Evolutionary conservation across 1,140 invertebrate species (phyloP).

Genomic region (Bombus sibiricus): DNA sequence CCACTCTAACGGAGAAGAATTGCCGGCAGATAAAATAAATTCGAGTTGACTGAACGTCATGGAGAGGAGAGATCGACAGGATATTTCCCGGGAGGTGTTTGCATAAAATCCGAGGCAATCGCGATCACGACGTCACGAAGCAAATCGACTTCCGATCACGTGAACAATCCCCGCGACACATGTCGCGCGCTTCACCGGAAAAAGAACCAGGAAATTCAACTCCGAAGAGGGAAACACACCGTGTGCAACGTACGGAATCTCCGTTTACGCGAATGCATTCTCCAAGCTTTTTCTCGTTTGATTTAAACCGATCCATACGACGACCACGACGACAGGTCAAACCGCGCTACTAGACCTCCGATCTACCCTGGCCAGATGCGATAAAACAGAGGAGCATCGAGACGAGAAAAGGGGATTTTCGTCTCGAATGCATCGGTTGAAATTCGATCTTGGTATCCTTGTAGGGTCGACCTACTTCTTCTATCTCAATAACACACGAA

Average conservation of each 20-base stretch:
- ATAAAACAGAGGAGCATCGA: neutral
- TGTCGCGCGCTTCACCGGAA: neutral
- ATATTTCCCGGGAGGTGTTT: constrained; percentile 6
- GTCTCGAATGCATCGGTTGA: constrained; percentile 9
- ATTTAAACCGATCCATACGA: neutral
- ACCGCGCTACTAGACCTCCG: neutral
- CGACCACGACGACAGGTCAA: constrained; percentile 22
- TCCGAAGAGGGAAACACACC: neutral
- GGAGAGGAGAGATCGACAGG: neutral
- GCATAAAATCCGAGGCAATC: neutral
- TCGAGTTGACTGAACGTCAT: neutral
- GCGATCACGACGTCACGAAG: neutral
- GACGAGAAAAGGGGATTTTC: neutral
- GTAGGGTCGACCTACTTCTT: constrained; percentile 38
- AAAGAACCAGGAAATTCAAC: neutral
- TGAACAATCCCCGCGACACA: constrained; percentile 17
- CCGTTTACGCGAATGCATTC: neutral
- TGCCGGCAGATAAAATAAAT: neutral
- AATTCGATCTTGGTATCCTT: constrained; percentile 6
- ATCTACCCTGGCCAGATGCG: neutral
- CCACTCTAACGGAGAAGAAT: neutral
- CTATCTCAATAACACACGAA: neutral
- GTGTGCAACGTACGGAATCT: neutral
- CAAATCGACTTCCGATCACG: constrained; percentile 36
- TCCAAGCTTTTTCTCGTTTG: neutral